Conservation (phyloP, 2,888 invertebrate species). For the Lasioglossum morio region DNA sequence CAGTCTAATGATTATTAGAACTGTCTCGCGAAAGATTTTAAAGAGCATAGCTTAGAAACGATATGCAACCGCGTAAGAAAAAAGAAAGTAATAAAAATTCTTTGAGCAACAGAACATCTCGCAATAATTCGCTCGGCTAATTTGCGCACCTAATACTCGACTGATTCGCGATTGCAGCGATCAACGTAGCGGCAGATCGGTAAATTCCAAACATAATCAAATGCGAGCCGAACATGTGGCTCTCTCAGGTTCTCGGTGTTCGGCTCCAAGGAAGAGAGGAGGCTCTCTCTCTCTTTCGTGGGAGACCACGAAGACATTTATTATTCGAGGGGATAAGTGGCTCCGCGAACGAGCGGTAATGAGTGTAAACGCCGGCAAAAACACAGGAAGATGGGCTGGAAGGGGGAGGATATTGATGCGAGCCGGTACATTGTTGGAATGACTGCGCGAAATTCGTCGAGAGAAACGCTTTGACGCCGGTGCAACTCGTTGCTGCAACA, state of each 20-base stretch:
- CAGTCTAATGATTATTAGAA: not conserved
- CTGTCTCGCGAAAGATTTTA: not conserved
- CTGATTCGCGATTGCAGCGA: not conserved
- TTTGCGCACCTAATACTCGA: not conserved
- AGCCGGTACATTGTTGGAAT: slow-evolving; percentile 51
- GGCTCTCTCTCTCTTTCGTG: slow-evolving; percentile 11
- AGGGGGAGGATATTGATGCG: slow-evolving; percentile 43
- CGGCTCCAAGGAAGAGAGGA: not conserved
- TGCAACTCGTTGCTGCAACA: not conserved
- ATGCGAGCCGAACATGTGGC: slow-evolving; percentile 8
- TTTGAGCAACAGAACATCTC: not conserved
- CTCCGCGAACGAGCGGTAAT: slow-evolving; percentile 38
- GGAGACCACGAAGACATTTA: slow-evolving; percentile 25
- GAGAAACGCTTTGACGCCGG: slow-evolving; percentile 23
- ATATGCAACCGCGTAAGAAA: not conserved
- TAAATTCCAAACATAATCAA: slow-evolving; percentile 9
- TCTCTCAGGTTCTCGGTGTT: not conserved
- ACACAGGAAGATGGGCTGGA: slow-evolving; percentile 36
- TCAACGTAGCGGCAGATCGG: slow-evolving; percentile 2
- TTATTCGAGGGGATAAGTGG: slow-evolving; percentile 23
- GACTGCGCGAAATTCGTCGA: slow-evolving; percentile 49
- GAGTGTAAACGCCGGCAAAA: slow-evolving; percentile 56
- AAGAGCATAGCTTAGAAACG: not conserved
- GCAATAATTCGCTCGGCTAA: not conserved
- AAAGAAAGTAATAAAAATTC: not conserved